These are phyloP conservation scores for Microdon myrmicae DNA, from an alignment of 2,888 invertebrate genomes.

Conservation along the genomic window DNA sequence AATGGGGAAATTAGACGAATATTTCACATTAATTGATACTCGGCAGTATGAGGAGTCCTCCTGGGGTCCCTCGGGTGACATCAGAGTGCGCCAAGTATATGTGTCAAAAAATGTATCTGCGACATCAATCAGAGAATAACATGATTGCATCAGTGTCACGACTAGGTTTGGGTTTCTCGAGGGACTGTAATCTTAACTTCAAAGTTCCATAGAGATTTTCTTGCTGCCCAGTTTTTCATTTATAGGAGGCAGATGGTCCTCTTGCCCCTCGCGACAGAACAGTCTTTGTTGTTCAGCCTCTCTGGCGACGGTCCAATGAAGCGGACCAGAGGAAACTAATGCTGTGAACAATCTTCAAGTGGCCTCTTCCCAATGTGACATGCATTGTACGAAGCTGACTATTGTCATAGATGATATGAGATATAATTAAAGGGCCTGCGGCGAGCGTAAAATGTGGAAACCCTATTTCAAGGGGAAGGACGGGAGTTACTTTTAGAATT, in stretches of 20 bases:
- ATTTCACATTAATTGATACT: too few species aligned
- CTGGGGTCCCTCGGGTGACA: not conserved
- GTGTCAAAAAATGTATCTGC: slow-evolving; percentile 46
- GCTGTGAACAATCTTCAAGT: slow-evolving; percentile 35
- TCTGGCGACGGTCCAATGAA: slow-evolving; percentile 42
- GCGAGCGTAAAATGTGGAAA: slow-evolving; percentile 16
- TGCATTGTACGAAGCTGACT: slow-evolving; percentile 37
- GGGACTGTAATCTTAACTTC: slow-evolving; percentile 29
- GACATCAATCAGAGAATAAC: slow-evolving; percentile 50
- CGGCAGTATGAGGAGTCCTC: too few species aligned
- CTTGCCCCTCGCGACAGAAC: too few species aligned
- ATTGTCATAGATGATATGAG: slow-evolving; percentile 26
- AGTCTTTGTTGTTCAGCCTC: slow-evolving; percentile 1
- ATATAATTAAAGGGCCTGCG: slow-evolving; percentile 36
- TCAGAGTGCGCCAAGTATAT: slow-evolving; percentile 30
- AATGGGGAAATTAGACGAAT: too few species aligned
- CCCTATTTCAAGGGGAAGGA: slow-evolving; percentile 16
- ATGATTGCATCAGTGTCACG: slow-evolving; percentile 51
- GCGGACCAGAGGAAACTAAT: slow-evolving; percentile 14
- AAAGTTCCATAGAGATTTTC: slow-evolving; percentile 22
- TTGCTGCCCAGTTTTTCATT: not conserved
- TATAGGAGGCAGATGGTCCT: too few species aligned
- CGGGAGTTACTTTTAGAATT: too few species aligned
- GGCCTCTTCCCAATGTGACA: slow-evolving; percentile 44
- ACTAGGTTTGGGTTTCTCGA: slow-evolving; percentile 17